A percentile compares a stretch with the other conserved stretches of the same genome.
phyloP scores from a whole-genome alignment of 1,140 invertebrate species.

The Bombus waltoni region DNA sequence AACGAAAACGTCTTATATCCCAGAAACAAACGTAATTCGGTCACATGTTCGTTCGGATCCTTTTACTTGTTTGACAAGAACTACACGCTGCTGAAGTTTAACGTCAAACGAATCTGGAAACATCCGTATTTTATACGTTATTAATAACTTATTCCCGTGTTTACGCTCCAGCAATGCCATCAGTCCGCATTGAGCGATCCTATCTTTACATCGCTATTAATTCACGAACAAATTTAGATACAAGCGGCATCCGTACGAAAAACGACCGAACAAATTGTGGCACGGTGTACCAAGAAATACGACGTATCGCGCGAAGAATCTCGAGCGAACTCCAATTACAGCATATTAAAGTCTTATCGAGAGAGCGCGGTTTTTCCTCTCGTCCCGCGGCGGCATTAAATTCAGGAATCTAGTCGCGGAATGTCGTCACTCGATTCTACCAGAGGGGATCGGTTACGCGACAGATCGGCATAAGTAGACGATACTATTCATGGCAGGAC shows the following conservation, averaged over 20 bases:
- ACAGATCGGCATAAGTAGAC: conserved; percentile 40
- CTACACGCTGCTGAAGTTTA: background rate
- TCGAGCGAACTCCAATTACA: conserved; percentile 37
- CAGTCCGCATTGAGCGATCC: background rate
- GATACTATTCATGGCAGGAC: conserved; percentile 43
- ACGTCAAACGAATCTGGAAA: background rate
- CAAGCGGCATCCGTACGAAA: background rate
- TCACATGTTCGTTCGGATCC: no score
- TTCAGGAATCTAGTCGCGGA: conserved; percentile 47
- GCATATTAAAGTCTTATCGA: conserved; percentile 44
- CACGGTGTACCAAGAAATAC: conserved; percentile 5
- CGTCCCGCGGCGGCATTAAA: conserved; percentile 25
- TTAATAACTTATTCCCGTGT: background rate
- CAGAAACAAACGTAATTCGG: no score
- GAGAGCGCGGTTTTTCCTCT: conserved; percentile 24
- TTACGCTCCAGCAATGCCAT: background rate
- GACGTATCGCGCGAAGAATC: conserved; percentile 22
- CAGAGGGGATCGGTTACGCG: background rate
- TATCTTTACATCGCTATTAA: conserved; percentile 11
- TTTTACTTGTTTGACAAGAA: no score
- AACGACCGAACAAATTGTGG: conserved; percentile 21
- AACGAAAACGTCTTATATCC: no score
- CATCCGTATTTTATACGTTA: no score
- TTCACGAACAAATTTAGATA: background rate
- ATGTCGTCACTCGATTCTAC: conserved; percentile 21